These are phyloP conservation scores for Chrysomela aeneicollis DNA, from an alignment of 2,888 invertebrate genomes.

Conservation along the genomic window DNA sequence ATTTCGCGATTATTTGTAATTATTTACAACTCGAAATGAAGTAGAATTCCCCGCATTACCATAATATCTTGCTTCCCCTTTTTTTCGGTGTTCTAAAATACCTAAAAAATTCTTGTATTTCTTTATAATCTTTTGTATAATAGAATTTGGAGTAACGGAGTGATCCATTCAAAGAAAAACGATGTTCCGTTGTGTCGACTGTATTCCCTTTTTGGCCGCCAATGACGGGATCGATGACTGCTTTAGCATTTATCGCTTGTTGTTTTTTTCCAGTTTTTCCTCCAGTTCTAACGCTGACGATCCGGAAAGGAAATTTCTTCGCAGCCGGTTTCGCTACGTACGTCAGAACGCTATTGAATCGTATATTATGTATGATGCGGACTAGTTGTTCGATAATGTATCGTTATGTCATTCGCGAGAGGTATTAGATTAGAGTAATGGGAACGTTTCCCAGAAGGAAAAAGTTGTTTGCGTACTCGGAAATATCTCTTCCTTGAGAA, in stretches of 20 bases:
- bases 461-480: not conserved
- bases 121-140: too few relatives aligned
- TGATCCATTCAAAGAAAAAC: too few relatives aligned
- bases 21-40: too few relatives aligned
- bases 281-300: not conserved
- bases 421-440: not conserved
- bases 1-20: too few relatives aligned
- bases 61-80: too few relatives aligned
- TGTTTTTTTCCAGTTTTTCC: not conserved
- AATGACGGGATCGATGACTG: not conserved
- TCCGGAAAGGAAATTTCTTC: not conserved
- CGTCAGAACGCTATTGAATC: not conserved
- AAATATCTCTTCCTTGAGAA: too few relatives aligned
- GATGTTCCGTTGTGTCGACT: too few relatives aligned
- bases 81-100: too few relatives aligned
- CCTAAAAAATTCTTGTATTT: too few relatives aligned
- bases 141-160: too few relatives aligned
- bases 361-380: not conserved
- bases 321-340: not conserved
- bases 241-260: not conserved
- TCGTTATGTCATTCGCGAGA: not conserved
- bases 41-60: too few relatives aligned
- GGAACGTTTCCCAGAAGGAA: slow-evolving; percentile 1
- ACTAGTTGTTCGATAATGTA: not conserved
- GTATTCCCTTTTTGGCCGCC: not conserved